Conservation (phyloP, 92 coral and sea anemone species). For the Chrysogorgia sp. region DNA sequence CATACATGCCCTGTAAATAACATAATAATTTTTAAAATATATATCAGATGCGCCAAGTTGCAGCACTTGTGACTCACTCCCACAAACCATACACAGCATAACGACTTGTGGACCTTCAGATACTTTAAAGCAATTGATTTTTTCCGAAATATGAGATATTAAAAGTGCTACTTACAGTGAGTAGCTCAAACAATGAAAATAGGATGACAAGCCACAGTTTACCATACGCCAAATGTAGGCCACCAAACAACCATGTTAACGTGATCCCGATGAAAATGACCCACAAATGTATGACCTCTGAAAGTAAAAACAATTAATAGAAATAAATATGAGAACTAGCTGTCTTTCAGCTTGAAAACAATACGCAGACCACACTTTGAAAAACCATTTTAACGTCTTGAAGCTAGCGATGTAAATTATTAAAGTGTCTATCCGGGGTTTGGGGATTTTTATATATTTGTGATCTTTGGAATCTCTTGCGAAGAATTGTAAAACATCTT, state of each 20-base stretch:
- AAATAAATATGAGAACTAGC: not conserved
- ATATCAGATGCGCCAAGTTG: not conserved
- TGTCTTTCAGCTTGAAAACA: no score
- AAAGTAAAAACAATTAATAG: not conserved
- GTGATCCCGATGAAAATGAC: conserved; percentile 68
- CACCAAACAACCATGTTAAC: conserved; percentile 93
- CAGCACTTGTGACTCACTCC: no score
- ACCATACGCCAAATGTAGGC: conserved; percentile 89
- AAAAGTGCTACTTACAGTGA: conserved; percentile 66
- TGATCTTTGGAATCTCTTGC: no score
- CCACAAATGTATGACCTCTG: conserved; percentile 85
- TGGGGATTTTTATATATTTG: no score
- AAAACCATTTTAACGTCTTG: no score
- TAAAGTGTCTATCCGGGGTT: no score
- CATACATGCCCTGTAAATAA: conserved; percentile 79
- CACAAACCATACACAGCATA: no score
- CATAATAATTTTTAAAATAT: not conserved
- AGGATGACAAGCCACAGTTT: conserved; percentile 77
- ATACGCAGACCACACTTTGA: no score
- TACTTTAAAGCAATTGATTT: not conserved
- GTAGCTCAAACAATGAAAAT: conserved; percentile 70
- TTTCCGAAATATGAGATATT: not conserved
- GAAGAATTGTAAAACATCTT: no score
- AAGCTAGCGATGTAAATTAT: not conserved
- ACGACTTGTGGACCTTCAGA: no score